Percentiles rank a stretch among this genome's conserved stretches.
These are phyloP conservation scores for Enhydra lutris DNA, from an alignment of 2,113 vertebrate genomes.

Conservation along the genomic window DNA sequence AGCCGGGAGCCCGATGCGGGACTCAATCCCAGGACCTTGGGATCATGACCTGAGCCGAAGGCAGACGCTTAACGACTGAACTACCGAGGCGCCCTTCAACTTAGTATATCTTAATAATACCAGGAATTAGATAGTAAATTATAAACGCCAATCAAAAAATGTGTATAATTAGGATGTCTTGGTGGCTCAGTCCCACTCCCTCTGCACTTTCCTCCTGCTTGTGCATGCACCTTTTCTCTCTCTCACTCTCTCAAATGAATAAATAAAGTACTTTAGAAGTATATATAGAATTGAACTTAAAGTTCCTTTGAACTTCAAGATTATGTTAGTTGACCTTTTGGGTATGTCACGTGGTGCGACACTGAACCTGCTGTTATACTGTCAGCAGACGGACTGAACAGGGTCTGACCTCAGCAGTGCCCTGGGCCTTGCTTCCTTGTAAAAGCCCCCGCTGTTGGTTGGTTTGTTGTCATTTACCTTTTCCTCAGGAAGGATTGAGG, in stretches of 20 bases:
- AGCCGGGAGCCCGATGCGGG: neutral
- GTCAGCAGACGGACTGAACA: neutral
- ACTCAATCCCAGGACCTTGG: neutral
- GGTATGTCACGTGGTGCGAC: neutral
- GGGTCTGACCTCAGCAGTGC: neutral
- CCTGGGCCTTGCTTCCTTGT: neutral
- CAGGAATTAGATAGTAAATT: too few species aligned
- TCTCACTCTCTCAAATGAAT: neutral
- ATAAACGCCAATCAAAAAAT: too few species aligned
- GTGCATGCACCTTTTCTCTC: neutral
- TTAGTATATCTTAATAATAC: too few species aligned
- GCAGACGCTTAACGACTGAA: neutral
- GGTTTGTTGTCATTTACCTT: neutral
- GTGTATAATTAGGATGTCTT: too few species aligned
- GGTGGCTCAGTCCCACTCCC: neutral
- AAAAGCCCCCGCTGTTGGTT: neutral
- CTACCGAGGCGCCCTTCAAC: too few species aligned
- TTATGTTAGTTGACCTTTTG: neutral
- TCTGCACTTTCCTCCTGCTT: neutral
- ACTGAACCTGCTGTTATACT: neutral
- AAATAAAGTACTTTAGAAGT: neutral
- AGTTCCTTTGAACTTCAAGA: neutral
- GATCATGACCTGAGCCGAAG: neutral
- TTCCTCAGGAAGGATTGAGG: neutral
- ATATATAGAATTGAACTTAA: neutral